Base-by-base conservation (phyloP, 2,113 vertebrate genomes). In the Varanus komodoensis region DNA sequence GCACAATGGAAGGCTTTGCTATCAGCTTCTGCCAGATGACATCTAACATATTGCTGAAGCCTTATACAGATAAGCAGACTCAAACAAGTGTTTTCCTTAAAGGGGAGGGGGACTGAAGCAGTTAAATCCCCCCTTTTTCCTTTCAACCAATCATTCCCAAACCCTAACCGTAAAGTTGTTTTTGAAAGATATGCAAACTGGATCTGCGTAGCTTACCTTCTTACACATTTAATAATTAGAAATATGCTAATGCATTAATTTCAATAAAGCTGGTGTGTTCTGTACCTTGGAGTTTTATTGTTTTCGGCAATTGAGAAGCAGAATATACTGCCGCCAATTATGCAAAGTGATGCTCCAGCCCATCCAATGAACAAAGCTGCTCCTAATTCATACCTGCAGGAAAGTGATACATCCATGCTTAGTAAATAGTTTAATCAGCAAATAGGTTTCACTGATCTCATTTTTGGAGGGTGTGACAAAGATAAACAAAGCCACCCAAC, bases 351-450 rank as follows among this genome's bases (percentile, higher is more conserved):
- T 23, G 99, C 97, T 93, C 99, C 99, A 79, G 98, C 98, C 98
- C 98, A 99, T 85, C 99, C 99, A 71, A 99, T 95, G 89, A 99
- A 99, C 87, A 99, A 92, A 25, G 98, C 99, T 12, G 98, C 98
- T 96, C 99, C 98, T 75, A 99, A 93, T 97, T 99, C 99, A 97
- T 97, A 99, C 94, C 99, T 99, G 89, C 14, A 94, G 68, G 93
- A 91, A 68, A 89, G 93, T 17, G 91, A 92, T 69, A 95, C 90
- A 96, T 25, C 74, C 12, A 12, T 19, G 74, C 90, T 84, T 95
- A 89, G 93, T 1, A 32, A 68, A 83, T 57, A 54, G n/a, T 48
- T 92, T 50, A 19, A 15, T 61, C 64, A 29, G 21, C 25, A 89
- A 12, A 93, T 0, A 87, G 1, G 44, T 69, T 48, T 54, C 7